A percentile compares a stretch with the other conserved stretches of the same genome.
Evolutionary conservation across 2,113 vertebrate species (phyloP).

Genomic region (Urocolius indicus): DNA sequence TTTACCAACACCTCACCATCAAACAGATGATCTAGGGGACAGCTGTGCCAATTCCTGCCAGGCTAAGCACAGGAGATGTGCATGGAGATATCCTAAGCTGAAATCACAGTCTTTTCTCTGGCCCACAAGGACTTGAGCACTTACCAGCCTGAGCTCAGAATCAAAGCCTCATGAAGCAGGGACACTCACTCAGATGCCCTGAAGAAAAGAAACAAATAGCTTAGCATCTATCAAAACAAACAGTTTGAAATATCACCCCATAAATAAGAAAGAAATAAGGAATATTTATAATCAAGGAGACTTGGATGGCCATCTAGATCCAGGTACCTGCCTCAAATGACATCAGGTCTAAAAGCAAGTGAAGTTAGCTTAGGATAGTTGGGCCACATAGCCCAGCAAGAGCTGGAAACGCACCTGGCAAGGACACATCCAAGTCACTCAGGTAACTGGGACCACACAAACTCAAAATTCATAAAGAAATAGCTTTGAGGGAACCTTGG

Average conservation of each 20-base stretch:
- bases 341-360: background rate
- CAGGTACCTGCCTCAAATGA: background rate
- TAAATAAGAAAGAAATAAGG: background rate
- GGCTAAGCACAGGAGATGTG: background rate
- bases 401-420: background rate
- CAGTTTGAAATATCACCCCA: background rate
- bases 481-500: background rate
- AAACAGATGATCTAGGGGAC: background rate
- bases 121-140: background rate
- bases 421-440: background rate
- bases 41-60: background rate
- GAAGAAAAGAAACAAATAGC: slow-evolving; percentile 5
- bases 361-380: background rate
- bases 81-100: background rate
- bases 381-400: background rate
- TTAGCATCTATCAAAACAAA: background rate
- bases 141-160: slow-evolving; percentile 57
- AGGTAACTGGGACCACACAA: background rate
- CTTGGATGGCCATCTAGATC: background rate
- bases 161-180: slow-evolving; percentile 13
- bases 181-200: slow-evolving; percentile 54
- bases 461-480: background rate
- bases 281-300: background rate
- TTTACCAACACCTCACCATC: background rate
- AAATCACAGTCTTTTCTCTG: background rate